Base-by-base conservation (phyloP, 2,113 vertebrate species). In the Cyprinus carpio region DNA sequence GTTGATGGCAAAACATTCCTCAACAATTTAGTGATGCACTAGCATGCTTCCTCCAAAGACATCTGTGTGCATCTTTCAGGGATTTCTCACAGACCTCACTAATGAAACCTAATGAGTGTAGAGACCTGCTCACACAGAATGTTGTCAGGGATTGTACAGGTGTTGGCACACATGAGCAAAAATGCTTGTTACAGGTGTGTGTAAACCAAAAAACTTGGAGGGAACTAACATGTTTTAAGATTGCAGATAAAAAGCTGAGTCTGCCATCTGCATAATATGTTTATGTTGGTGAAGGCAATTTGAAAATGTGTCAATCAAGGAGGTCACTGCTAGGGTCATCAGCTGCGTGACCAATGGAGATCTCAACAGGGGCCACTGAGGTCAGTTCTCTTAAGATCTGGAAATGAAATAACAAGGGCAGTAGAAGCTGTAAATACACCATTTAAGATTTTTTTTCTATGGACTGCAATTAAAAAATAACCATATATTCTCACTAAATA, bases 21-120 rank as follows among this genome's bases (percentile, higher is more conserved):
- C 78, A 46, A 43, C 23, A 34, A 31, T 1, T 74, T 3, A 40
- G 71, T 23, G 49, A 20, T 56, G 75, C 51, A 29, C 46, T 20
- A 34, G 27, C 51, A 77, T 56, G 75, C 34, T 77, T 77, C 46
- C 75, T 77, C 75, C 4, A 4, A 56, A 31, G 46, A 34, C 46
- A 56, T 56, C 25, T 27, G 23, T 75, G 40, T 65, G 40, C 78
- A 81, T 11, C 78, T 82, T 82, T 82, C 64, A 82, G 80, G 64
- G 80, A 71, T 54, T 71, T 67, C 80, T 51, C n/a, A 20, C 78
- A 54, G 64, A 82, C 43, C 43, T 71, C 20, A 23, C n/a, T 82
- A 82, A 54, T 77, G 75, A 77, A 56, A 77, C 51, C 8, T 54
- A 77, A 82, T 82, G 80, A 82, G 64, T 13, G 46, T 6, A 18